These are phyloP conservation scores for Enteromius unitaeniatus DNA, from an alignment of 2,797 vertebrate species.

Conservation along the genomic window DNA sequence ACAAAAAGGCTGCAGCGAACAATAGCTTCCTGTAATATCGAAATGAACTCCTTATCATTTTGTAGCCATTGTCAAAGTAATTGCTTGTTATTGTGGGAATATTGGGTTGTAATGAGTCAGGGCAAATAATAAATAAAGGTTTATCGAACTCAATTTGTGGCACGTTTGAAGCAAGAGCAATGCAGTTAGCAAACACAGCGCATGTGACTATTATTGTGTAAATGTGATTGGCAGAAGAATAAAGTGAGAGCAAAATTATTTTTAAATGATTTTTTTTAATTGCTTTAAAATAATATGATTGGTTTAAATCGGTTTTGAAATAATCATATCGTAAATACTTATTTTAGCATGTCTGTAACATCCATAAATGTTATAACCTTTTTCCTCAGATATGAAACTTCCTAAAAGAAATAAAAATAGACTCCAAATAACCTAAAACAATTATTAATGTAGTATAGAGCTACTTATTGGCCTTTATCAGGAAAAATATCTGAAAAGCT, in stretches of 20 bases:
- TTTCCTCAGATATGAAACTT: neutral
- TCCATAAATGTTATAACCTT: neutral
- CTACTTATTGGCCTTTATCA: neutral
- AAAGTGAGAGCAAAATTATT: neutral
- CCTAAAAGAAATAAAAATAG: neutral
- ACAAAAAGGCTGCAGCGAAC: neutral
- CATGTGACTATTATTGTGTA: neutral
- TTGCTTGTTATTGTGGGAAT: slow-evolving; percentile 70
- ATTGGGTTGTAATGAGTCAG: slow-evolving; percentile 9
- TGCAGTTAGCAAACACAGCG: slow-evolving; percentile 7
- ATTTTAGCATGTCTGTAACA: slow-evolving; percentile 1
- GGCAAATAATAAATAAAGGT: slow-evolving; percentile 38
- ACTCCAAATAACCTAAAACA: neutral
- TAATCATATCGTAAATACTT: neutral
- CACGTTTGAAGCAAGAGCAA: slow-evolving; percentile 11
- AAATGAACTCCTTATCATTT: slow-evolving; percentile 66
- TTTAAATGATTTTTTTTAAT: neutral
- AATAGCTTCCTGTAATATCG: slow-evolving; percentile 66
- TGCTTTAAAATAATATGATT: neutral
- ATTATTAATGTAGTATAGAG: neutral
- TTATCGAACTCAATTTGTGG: neutral
- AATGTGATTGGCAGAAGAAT: slow-evolving; percentile 31
- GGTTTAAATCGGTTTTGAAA: neutral
- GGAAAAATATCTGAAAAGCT: neutral
- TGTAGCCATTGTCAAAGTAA: slow-evolving; percentile 70